These are phyloP conservation scores for Adelosebastes latens DNA, from an alignment of 2,797 vertebrate species.

Conservation along the genomic window DNA sequence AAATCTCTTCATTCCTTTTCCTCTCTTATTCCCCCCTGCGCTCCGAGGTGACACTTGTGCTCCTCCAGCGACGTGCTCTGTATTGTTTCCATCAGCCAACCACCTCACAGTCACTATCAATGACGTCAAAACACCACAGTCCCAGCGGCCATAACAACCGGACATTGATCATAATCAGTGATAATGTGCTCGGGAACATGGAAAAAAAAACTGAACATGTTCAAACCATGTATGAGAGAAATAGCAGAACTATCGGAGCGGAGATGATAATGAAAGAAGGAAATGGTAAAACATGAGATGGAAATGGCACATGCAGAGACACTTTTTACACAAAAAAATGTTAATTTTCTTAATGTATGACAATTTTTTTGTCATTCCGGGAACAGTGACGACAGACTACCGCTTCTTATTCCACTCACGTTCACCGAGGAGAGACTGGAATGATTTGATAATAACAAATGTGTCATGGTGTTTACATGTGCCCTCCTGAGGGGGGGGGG, in stretches of 20 bases:
- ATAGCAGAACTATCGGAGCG: background rate
- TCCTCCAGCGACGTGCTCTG: constrained; percentile 39
- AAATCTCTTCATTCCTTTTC: constrained; percentile 1
- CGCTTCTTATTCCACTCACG: constrained; percentile 57
- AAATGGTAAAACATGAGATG: background rate
- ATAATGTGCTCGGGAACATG: constrained; percentile 6
- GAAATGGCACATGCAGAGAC: background rate
- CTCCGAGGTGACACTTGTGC: constrained; percentile 41
- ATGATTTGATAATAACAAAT: constrained; percentile 73
- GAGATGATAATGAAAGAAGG: background rate
- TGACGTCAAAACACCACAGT: constrained; percentile 56
- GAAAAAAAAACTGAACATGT: background rate
- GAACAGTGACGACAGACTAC: constrained; percentile 13
- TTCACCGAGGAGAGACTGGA: constrained; percentile 43
- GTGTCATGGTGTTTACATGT: constrained; percentile 74
- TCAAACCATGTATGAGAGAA: background rate
- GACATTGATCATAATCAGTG: constrained; percentile 44
- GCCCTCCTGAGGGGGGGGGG: constrained; percentile 56
- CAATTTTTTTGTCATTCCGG: constrained; percentile 18
- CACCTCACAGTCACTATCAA: constrained; percentile 42
- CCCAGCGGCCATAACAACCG: constrained; percentile 42
- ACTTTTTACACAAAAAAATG: background rate
- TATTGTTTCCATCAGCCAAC: constrained; percentile 55
- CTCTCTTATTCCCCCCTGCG: background rate
- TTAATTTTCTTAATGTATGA: background rate